Evolutionary conservation across 2,888 invertebrate genomes (phyloP).

Genomic region (Bursaphelenchus okinawaensis): DNA sequence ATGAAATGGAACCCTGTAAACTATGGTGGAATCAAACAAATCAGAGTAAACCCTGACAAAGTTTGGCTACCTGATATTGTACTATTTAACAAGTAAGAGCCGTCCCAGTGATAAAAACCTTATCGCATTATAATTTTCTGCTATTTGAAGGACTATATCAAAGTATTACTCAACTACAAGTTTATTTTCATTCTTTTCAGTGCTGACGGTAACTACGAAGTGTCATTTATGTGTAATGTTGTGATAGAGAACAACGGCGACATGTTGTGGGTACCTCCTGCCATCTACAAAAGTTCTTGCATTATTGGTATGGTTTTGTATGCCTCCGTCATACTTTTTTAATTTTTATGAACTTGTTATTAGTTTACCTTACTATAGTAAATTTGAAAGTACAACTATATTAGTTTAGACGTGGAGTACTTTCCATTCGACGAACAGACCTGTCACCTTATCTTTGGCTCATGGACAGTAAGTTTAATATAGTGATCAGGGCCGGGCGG

Average conservation of each 20-base stretch:
- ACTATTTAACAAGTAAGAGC: constrained; percentile 60
- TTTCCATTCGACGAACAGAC: constrained; percentile 68
- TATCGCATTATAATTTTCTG: constrained; percentile 57
- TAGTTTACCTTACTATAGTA: constrained; percentile 76
- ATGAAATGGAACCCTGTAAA: constrained; percentile 56
- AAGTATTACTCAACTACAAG: not conserved
- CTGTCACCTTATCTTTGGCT: constrained; percentile 98
- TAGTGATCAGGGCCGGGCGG: no score
- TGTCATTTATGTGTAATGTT: constrained; percentile 96
- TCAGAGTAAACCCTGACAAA: constrained; percentile 60
- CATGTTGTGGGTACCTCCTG: constrained; percentile 74
- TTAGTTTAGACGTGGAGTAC: constrained; percentile 65
- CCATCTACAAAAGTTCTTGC: constrained; percentile 98
- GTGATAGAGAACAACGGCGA: constrained; percentile 83
- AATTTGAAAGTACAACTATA: constrained; percentile 96
- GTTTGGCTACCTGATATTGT: constrained; percentile 57
- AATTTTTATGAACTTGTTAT: constrained; percentile 1
- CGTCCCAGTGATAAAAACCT: not conserved
- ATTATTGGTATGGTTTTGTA: not conserved
- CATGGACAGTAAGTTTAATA: constrained; percentile 70
- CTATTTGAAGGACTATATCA: constrained; percentile 1
- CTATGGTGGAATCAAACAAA: constrained; percentile 55
- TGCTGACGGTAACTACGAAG: constrained; percentile 99
- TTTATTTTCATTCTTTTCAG: constrained; percentile 63
- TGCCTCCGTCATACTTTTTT: not conserved